Conservation (phyloP, 2,797 vertebrate genomes). For the Sebastes minor region DNA sequence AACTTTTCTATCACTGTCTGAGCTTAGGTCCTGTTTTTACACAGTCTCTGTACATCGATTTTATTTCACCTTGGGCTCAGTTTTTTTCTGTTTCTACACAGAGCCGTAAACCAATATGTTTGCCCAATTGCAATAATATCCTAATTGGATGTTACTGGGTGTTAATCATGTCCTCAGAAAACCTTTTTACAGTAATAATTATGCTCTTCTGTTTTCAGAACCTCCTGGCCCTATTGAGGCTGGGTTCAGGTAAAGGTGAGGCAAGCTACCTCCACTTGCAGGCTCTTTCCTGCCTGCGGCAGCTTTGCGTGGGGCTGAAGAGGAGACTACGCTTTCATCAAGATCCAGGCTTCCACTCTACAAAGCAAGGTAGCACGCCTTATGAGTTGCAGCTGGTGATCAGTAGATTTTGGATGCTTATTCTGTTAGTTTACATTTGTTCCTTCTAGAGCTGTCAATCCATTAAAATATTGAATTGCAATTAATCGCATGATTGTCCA, state of each 20-base stretch:
- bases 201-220: conserved; percentile 76
- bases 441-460: background rate
- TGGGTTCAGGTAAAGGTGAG: conserved; percentile 85
- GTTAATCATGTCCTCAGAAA: conserved; percentile 5
- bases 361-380: conserved; percentile 85
- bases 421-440: background rate
- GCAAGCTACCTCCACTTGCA: conserved; percentile 85
- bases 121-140: background rate
- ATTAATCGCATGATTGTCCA: background rate
- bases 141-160: conserved; percentile 7
- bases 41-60: background rate
- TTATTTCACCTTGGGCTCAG: background rate
- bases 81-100: conserved; percentile 13
- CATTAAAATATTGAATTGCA: background rate
- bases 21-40: conserved; percentile 14
- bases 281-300: conserved; percentile 88
- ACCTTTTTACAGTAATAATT: background rate
- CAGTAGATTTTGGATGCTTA: background rate
- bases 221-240: conserved; percentile 88
- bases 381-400: background rate
- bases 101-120: background rate
- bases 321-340: conserved; percentile 91
- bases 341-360: conserved; percentile 92
- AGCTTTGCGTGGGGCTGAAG: conserved; percentile 87
- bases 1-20: conserved; percentile 34